phyloP scores from a whole-genome alignment of 2,113 vertebrate species.

The Benitochromis conjunctus region DNA sequence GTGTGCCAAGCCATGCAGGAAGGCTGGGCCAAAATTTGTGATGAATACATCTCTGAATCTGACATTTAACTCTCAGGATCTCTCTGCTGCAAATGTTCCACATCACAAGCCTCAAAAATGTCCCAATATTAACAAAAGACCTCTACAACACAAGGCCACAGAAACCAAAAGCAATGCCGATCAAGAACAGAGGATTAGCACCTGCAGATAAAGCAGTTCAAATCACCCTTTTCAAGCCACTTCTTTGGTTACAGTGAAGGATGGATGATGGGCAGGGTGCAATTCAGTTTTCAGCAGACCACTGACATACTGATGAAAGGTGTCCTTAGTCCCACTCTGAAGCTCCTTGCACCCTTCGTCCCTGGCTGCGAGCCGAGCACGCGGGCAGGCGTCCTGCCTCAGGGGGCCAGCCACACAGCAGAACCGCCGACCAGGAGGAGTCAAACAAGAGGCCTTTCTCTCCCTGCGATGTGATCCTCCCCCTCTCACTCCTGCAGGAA shows the following conservation, averaged over 20 bases:
- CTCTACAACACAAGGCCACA: background rate
- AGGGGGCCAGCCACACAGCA: slow-evolving; percentile 6
- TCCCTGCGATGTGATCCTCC: background rate
- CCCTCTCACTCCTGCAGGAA: background rate
- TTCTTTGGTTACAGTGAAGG: background rate
- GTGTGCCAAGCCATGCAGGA: background rate
- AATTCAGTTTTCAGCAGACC: slow-evolving; percentile 47
- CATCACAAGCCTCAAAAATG: slow-evolving; percentile 32
- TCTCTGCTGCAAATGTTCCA: slow-evolving; percentile 5
- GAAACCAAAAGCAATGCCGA: slow-evolving; percentile 5
- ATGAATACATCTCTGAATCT: slow-evolving; percentile 1
- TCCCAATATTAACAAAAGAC: background rate
- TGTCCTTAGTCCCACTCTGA: slow-evolving; percentile 41
- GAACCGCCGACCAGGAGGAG: background rate
- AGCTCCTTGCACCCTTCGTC: slow-evolving; percentile 29
- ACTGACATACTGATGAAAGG: slow-evolving; percentile 58
- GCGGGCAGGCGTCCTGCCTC: slow-evolving; percentile 13
- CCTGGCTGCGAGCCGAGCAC: slow-evolving; percentile 32
- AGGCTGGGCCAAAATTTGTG: background rate
- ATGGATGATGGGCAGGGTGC: slow-evolving; percentile 5
- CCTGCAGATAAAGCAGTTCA: slow-evolving; percentile 33
- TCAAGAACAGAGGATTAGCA: slow-evolving; percentile 16
- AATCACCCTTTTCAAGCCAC: background rate
- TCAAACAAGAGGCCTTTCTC: slow-evolving; percentile 43
- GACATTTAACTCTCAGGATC: slow-evolving; percentile 25